Base-by-base conservation (phyloP, 2,797 vertebrate genomes). In the Amphiprion clarkii region DNA sequence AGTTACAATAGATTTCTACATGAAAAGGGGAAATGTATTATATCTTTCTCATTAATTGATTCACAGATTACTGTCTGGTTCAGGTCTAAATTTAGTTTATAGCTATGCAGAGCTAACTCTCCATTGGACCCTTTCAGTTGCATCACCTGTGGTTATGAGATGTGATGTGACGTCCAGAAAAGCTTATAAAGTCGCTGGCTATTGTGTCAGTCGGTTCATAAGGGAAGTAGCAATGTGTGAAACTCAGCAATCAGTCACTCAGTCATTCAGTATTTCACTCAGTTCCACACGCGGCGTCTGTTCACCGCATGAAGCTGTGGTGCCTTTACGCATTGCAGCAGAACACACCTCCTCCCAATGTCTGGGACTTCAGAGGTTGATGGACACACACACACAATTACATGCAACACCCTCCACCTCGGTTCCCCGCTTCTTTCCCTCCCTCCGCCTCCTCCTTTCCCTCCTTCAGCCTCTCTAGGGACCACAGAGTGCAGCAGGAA, bases 251-350 rank as follows among this genome's bases (percentile, higher is more conserved):
- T 78, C 86, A 76, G 60, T 5, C 65, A 83, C 70, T 71, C 79
- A 75, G 25, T 76, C 83, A 74, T 63, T 76, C 79, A 65, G 69
- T 44, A 61, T 73, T 71, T 87, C 78, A 78, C 76, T 80, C 87
- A 54, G 71, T 70, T 79, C 52, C 48, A 49, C 60, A 58, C 49
- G 52, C 48, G n/a, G 16, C 57, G 61, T 81, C 81, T 68, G 67
- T 64, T 76, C 69, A 5, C 85, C 80, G 79, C 84, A 79, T 71
- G 76, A 56, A 85, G 76, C 85, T 73, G 60, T 71, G 83, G 82
- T 84, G 87, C 73, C 89, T 94, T 91, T 94, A 93, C 92, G 93
- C 93, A 94, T 90, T 94, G 93, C 93, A 94, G 92, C 85, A 93
- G 87, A 71, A 78, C 80, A 88, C 92, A 89, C 91, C 87, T 89